Conservation (phyloP, 2,113 vertebrate species). For the Pipa parva region DNA sequence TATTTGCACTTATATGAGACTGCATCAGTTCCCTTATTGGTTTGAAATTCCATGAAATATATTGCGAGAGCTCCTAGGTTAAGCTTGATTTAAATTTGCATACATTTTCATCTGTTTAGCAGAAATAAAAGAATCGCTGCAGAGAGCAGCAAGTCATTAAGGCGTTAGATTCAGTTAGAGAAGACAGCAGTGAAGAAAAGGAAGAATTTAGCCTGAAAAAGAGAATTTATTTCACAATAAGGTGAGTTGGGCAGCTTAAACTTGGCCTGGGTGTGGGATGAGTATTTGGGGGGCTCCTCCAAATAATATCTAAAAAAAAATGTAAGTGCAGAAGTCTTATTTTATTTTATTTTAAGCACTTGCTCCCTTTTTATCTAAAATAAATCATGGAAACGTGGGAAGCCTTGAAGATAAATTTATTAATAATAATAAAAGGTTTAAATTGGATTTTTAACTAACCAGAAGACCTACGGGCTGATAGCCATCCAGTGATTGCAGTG, state of each 20-base stretch:
- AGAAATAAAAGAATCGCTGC: constrained; percentile 96
- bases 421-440: too few relatives aligned
- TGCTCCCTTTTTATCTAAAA: too few relatives aligned
- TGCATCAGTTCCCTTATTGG: constrained; percentile 81
- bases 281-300: too few relatives aligned
- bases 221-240: constrained; percentile 49
- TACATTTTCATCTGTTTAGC: constrained; percentile 99
- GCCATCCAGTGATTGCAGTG: too few relatives aligned
- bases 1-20: constrained; percentile 81
- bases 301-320: too few relatives aligned
- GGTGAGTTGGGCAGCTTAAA: constrained; percentile 70
- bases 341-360: too few relatives aligned
- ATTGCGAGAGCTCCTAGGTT: constrained; percentile 91
- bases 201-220: constrained; percentile 49
- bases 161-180: constrained; percentile 79
- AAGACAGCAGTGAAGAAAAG: constrained; percentile 72
- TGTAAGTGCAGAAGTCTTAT: too few relatives aligned
- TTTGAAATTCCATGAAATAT: constrained; percentile 98
- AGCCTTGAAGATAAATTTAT: too few relatives aligned
- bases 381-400: too few relatives aligned
- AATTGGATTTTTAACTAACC: too few relatives aligned
- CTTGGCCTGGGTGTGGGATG: background rate
- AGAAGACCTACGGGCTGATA: too few relatives aligned
- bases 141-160: constrained; percentile 93
- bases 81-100: constrained; percentile 99